Evolutionary conservation across 2,113 vertebrate species (phyloP), one percentile per base, ranked within the genome.

Genomic region (Semnornis frantzii): DNA sequence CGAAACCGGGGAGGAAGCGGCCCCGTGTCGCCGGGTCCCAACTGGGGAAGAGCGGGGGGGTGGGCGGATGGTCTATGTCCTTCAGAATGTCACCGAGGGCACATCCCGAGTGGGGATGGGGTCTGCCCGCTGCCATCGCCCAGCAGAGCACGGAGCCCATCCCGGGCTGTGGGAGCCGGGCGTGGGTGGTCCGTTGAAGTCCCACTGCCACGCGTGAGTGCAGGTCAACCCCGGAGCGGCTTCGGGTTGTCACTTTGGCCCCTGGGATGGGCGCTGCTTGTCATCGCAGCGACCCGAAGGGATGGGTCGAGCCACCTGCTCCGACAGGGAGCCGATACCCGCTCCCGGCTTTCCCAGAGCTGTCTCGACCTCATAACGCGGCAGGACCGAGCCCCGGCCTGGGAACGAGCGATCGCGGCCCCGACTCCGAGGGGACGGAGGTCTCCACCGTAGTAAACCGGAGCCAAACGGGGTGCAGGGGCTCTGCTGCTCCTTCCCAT

Each of bases 301-400:
- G n/a, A 6, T 18, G 37, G 42, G 39, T 50, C 21, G 30, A 42
- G 46, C 48, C 50, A 3, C n/a, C 44, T 21, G 11, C 15, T 42
- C 55, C 89, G 8, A 6, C 11, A 7, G 57, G 58, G 24, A 9
- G 0, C 9, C 52, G 13, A 1, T 14, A 10, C 17, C 54, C 2
- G 1, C 10, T 75, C 23, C 34, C 19, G 12, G 25, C 5, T 1
- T 4, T 3, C 37, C 55, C 9, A 34, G 31, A 20, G 28, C 39
- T 42, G 13, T 71, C 63, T 30, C 75, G 31, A 5, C 48, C 11
- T 16, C 4, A 2, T 4, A 79, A 34, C 37, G 50, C 60, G 25
- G 34, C 17, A 1, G 12, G 31, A 14, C 4, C 3, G 54, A 68
- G 12, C 54, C n/a, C 54, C 15, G 39, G 37, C 57, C 11, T 5